Evolutionary conservation across 1,140 invertebrate genomes (phyloP), one percentile per base, ranked within the genome.

Genomic region (Zaprionus camerounensis): DNA sequence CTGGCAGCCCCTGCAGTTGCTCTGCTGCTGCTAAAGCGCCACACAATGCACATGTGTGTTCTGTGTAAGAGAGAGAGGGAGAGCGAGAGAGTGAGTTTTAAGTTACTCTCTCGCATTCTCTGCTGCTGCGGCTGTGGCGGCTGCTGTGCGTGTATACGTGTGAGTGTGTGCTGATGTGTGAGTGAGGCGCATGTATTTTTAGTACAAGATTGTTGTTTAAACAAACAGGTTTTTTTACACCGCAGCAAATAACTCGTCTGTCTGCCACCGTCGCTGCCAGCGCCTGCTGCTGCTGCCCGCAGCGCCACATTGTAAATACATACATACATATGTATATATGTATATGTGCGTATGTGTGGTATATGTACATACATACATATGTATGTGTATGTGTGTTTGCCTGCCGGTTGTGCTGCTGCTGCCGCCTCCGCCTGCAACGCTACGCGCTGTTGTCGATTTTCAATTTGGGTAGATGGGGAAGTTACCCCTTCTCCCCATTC

Each of bases 171-270:
- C 63, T 63, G 78, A 61, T 82, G 61, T 82, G 70, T 59, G 69
- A 70, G 34, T 61, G 84, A 44, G 73, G 74, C 78, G 80, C 79
- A 81, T 88, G 81, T 87, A 87, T 87, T 87, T 87, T 87, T 87
- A 83, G 84, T 87, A 84, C 85, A 87, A 87, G 86, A 87, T 88
- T 87, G 84, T 87, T 87, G 84, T 87, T 87, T 87, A 87, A 87
- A 87, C 84, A 87, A 87, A 87, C 84, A 87, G 84, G 84, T 87
- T 87, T 87, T 85, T 87, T 87, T 87, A 88, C 85, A 87, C 84
- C 81, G 84, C 84, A 83, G 81, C 84, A 85, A 79, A 87, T 87
- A 88, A 87, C 84, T 87, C 84, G 84, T 87, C 84, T 81, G 78
- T 88, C 84, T 71, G 41, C 41, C 41, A 31, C 28, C 28, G 28